phyloP scores from a whole-genome alignment of 1,140 invertebrate genomes.

The Micrasema minimum region DNA sequence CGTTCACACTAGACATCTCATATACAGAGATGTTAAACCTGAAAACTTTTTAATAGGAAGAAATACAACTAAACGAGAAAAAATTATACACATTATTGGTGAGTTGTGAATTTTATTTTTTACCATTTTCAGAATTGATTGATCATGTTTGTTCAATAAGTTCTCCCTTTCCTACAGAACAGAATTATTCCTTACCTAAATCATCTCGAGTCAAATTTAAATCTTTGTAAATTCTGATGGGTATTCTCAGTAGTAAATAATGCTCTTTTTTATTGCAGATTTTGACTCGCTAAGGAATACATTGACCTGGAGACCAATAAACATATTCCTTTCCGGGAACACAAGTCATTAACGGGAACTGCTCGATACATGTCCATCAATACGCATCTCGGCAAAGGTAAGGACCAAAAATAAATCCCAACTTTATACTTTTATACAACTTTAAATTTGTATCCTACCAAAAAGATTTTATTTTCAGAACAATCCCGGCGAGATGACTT shows the following conservation, averaged over 20 bases:
- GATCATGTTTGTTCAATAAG: too few species aligned
- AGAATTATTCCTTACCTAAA: too few species aligned
- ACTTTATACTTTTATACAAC: neutral
- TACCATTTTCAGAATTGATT: too few species aligned
- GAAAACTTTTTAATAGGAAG: slow-evolving; percentile 99
- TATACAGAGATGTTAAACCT: slow-evolving; percentile 99
- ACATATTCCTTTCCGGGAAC: slow-evolving; percentile 99
- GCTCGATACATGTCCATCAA: slow-evolving; percentile 99
- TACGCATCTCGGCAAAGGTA: slow-evolving; percentile 98
- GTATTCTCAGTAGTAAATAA: too few species aligned
- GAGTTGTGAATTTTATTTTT: slow-evolving; percentile 54
- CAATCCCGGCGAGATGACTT: slow-evolving; percentile 99
- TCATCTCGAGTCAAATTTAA: neutral
- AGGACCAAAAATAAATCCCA: slow-evolving; percentile 10
- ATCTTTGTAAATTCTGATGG: neutral
- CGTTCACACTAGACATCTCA: slow-evolving; percentile 98
- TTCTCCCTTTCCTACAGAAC: too few species aligned
- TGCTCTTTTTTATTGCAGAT: slow-evolving; percentile 71
- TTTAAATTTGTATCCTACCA: too few species aligned
- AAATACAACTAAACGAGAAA: slow-evolving; percentile 96
- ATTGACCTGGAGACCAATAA: slow-evolving; percentile 99
- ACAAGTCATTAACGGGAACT: slow-evolving; percentile 97
- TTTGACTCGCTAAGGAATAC: slow-evolving; percentile 99
- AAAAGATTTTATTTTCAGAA: slow-evolving; percentile 72
- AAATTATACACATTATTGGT: slow-evolving; percentile 99